A percentile compares a stretch with the other conserved stretches of the same genome.
Evolutionary conservation across 2,888 invertebrate species (phyloP).

Genomic region (Hyposoter didymator): DNA sequence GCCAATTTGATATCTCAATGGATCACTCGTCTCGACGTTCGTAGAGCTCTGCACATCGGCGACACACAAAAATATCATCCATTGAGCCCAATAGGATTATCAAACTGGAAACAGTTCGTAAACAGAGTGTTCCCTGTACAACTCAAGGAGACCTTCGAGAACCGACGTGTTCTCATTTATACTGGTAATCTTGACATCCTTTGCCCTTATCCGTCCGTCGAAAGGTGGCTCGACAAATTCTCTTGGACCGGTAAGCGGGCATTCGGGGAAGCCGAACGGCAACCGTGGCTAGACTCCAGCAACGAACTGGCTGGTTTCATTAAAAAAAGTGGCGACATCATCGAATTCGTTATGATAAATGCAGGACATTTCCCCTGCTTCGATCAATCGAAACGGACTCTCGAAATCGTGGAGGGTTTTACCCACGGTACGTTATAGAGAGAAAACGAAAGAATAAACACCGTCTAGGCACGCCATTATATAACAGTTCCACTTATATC

Average conservation of each 20-base stretch:
- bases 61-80: constrained; percentile 80
- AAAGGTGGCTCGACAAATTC: constrained; percentile 89
- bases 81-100: too few species aligned
- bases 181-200: constrained; percentile 97
- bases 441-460: too few species aligned
- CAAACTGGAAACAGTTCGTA: too few species aligned
- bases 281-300: constrained; percentile 82
- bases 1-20: constrained; percentile 85
- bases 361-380: constrained; percentile 85
- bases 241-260: constrained; percentile 83
- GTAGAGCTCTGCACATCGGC: constrained; percentile 94
- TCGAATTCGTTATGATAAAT: constrained; percentile 82
- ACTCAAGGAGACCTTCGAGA: constrained; percentile 88
- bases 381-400: constrained; percentile 84
- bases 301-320: constrained; percentile 83
- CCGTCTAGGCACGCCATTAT: too few species aligned
- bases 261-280: constrained; percentile 82
- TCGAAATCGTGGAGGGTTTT: constrained; percentile 83
- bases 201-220: constrained; percentile 93
- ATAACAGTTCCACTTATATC: too few species aligned
- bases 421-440: constrained; percentile 60
- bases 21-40: constrained; percentile 87
- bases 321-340: constrained; percentile 81
- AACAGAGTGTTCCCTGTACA: constrained; percentile 75
- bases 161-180: constrained; percentile 92